Conservation (phyloP, 1,140 invertebrate genomes). For the Neodiprion lecontei region DNA sequence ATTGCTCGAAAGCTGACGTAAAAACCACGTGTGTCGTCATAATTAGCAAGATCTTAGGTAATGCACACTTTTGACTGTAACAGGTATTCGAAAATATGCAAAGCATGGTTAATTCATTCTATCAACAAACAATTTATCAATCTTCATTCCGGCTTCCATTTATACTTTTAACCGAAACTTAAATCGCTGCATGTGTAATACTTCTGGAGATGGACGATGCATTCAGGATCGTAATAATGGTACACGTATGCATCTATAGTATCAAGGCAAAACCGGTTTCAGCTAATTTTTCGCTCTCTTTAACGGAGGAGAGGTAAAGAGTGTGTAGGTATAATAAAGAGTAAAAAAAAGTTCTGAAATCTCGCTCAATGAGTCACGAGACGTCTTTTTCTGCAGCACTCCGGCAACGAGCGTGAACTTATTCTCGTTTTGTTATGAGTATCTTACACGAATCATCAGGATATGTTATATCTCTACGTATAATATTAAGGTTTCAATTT, state of each 20-base stretch:
- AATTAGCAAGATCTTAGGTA: too few species aligned
- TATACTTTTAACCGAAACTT: too few species aligned
- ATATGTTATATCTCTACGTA: neutral
- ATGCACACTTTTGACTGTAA: too few species aligned
- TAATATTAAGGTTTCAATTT: neutral
- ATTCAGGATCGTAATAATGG: too few species aligned
- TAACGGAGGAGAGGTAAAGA: neutral
- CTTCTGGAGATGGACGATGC: neutral
- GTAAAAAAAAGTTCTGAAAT: neutral
- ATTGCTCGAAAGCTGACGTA: too few species aligned
- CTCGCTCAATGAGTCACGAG: slow-evolving; percentile 1
- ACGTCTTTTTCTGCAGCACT: neutral
- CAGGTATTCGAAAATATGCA: too few species aligned
- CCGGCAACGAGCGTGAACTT: neutral
- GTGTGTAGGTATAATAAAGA: neutral
- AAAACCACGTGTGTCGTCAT: too few species aligned
- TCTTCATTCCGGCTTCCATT: too few species aligned
- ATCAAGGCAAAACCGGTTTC: neutral
- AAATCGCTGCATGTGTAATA: neutral
- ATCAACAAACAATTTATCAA: too few species aligned
- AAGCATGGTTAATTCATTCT: too few species aligned
- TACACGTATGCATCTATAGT: too few species aligned
- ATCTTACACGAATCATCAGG: neutral
- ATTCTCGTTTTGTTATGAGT: neutral
- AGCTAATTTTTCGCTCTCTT: neutral